Evolutionary conservation across 2,888 invertebrate species (phyloP).

Genomic region (Apodemia duryi): DNA sequence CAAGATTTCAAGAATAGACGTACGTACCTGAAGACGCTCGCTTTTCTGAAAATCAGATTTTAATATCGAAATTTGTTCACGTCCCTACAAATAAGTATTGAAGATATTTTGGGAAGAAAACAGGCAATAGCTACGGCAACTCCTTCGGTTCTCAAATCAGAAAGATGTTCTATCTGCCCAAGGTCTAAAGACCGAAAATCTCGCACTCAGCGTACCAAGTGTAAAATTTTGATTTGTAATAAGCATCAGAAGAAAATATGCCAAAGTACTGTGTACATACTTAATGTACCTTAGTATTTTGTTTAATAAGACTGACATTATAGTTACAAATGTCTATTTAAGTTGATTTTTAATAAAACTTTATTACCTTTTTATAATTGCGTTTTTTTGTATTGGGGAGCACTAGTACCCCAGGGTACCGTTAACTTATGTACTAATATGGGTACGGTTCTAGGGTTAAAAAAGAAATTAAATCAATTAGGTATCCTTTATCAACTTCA

Average conservation of each 20-base stretch:
- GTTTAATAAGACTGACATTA: constrained; percentile 18
- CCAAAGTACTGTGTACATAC: constrained; percentile 16
- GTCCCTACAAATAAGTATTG: constrained; percentile 18
- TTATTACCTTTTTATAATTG: constrained; percentile 16
- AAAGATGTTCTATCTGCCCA: constrained; percentile 22
- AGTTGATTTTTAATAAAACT: constrained; percentile 21
- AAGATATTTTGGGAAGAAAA: constrained; percentile 17
- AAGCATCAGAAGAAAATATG: constrained; percentile 22
- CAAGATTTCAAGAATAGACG: too few relatives aligned
- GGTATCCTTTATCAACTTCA: too few relatives aligned
- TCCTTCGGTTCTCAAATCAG: constrained; percentile 15
- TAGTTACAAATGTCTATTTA: constrained; percentile 18
- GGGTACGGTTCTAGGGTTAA: constrained; percentile 21
- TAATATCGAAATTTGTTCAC: constrained; percentile 15
- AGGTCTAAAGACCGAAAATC: constrained; percentile 24
- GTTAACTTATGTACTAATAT: not conserved
- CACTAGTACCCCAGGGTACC: not conserved
- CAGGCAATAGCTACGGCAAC: constrained; percentile 10
- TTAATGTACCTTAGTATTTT: constrained; percentile 2
- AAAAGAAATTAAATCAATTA: too few relatives aligned
- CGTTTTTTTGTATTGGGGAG: constrained; percentile 14
- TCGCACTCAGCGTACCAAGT: constrained; percentile 19
- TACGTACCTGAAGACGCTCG: too few relatives aligned
- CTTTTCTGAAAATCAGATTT: constrained; percentile 14
- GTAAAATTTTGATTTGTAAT: constrained; percentile 22